Evolutionary conservation across 2,888 invertebrate species (phyloP).

Genomic region (Stenoptilia bipunctidactyla): DNA sequence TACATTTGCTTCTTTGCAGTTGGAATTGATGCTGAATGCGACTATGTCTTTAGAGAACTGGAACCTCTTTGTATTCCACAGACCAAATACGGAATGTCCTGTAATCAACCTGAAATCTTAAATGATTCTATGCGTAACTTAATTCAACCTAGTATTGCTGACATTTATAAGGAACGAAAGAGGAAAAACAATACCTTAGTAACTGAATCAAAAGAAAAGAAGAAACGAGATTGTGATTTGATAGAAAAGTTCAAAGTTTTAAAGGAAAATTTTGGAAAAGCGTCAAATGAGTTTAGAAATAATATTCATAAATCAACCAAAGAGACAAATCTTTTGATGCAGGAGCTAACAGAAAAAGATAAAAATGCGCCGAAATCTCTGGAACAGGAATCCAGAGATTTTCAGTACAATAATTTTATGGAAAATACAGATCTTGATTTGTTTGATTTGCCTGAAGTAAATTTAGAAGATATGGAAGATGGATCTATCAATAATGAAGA

Average conservation of each 20-base stretch:
- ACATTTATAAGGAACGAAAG: conserved; percentile 38
- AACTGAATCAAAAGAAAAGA: conserved; percentile 41
- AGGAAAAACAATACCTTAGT: conserved; percentile 29
- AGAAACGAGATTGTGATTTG: conserved; percentile 36
- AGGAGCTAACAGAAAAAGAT: not conserved
- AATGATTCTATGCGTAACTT: not conserved
- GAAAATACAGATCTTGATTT: not conserved
- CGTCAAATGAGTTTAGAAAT: conserved; percentile 27
- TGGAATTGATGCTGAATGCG: conserved; percentile 59
- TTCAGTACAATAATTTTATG: not conserved
- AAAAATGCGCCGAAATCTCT: not conserved
- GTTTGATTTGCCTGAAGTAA: conserved; percentile 1
- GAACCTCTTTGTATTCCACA: not conserved
- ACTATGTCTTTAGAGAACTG: conserved; percentile 34
- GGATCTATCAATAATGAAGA: conserved; percentile 11
- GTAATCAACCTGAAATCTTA: not conserved
- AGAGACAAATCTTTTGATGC: conserved; percentile 15
- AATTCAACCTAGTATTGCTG: conserved; percentile 26
- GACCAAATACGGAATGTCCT: not conserved
- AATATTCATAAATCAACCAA: conserved; percentile 21
- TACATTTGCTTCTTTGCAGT: conserved; percentile 38
- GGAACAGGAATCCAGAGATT: too few relatives aligned
- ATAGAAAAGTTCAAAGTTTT: conserved; percentile 36
- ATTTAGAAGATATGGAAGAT: conserved; percentile 7
- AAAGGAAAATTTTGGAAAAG: conserved; percentile 34